Evolutionary conservation across 2,113 vertebrate genomes (phyloP).

Genomic region (Clinocottus analis): DNA sequence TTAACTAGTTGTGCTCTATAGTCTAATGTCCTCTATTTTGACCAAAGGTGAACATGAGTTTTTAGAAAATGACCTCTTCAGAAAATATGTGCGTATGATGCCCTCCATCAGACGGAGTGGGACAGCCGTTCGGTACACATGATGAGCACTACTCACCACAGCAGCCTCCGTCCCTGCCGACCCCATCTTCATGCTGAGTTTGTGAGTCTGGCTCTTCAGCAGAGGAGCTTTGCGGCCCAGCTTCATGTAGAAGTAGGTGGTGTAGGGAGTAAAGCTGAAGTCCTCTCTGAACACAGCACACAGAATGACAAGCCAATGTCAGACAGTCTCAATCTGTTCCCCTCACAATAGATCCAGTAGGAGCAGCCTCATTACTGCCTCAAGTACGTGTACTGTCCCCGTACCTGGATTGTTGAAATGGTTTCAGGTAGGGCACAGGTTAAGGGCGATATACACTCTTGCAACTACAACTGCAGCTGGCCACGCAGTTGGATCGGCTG

Average conservation of each 20-base stretch:
- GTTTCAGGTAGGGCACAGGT: no score
- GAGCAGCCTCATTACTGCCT: background rate
- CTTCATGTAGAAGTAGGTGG: slow-evolving; percentile 94
- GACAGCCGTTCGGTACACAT: background rate
- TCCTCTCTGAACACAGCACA: slow-evolving; percentile 88
- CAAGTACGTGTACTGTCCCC: background rate
- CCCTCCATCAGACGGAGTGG: background rate
- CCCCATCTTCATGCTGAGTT: slow-evolving; percentile 84
- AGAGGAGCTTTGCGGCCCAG: slow-evolving; percentile 89
- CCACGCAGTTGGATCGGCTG: no score
- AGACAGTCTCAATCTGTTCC: background rate
- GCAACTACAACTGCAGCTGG: no score
- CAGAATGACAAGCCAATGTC: background rate
- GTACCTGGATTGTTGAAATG: no score
- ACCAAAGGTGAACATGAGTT: background rate
- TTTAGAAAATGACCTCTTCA: background rate
- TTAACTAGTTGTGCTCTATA: background rate
- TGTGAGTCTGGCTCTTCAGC: slow-evolving; percentile 84
- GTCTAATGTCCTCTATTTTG: background rate
- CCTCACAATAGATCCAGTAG: background rate
- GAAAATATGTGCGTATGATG: background rate
- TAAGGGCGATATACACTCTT: no score
- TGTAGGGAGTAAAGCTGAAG: slow-evolving; percentile 96
- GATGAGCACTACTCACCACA: slow-evolving; percentile 50
- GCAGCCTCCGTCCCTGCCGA: background rate